Percentiles rank a stretch among this genome's conserved stretches.
phyloP scores from a whole-genome alignment of 2,797 vertebrate species.

The Trichosurus vulpecula region DNA sequence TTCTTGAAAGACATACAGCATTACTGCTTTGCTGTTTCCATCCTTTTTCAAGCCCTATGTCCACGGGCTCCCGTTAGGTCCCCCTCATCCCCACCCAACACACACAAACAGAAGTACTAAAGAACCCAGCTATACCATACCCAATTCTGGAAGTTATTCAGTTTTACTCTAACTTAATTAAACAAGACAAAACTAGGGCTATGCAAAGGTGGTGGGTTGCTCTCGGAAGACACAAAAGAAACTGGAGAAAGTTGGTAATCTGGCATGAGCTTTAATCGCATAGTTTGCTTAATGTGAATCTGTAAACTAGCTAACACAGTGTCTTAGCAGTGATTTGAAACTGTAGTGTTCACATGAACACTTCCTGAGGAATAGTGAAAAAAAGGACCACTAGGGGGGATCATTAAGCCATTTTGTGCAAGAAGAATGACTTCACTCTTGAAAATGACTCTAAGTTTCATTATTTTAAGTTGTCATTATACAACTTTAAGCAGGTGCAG shows the following conservation, averaged over 20 bases:
- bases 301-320: background rate
- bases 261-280: slow-evolving; percentile 13
- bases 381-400: slow-evolving; percentile 79
- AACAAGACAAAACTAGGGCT: background rate
- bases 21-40: slow-evolving; percentile 22
- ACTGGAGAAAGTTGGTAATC: background rate
- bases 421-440: slow-evolving; percentile 68
- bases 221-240: background rate
- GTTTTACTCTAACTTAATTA: background rate
- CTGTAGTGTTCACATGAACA: background rate
- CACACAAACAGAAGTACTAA: slow-evolving; percentile 30
- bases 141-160: background rate
- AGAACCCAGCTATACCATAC: background rate
- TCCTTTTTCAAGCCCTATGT: slow-evolving; percentile 35
- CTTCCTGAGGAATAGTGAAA: slow-evolving; percentile 16
- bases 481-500: slow-evolving; percentile 59
- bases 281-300: slow-evolving; percentile 4
- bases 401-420: slow-evolving; percentile 69
- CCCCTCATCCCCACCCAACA: background rate
- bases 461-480: slow-evolving; percentile 58
- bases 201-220: background rate
- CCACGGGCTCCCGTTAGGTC: background rate
- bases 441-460: slow-evolving; percentile 37
- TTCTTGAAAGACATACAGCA: slow-evolving; percentile 31
- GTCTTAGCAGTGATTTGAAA: slow-evolving; percentile 26